Evolutionary conservation across 2,113 vertebrate species (phyloP), one percentile per base, ranked within the genome.

Genomic region (Rhegmatorhina hoffmannsi): DNA sequence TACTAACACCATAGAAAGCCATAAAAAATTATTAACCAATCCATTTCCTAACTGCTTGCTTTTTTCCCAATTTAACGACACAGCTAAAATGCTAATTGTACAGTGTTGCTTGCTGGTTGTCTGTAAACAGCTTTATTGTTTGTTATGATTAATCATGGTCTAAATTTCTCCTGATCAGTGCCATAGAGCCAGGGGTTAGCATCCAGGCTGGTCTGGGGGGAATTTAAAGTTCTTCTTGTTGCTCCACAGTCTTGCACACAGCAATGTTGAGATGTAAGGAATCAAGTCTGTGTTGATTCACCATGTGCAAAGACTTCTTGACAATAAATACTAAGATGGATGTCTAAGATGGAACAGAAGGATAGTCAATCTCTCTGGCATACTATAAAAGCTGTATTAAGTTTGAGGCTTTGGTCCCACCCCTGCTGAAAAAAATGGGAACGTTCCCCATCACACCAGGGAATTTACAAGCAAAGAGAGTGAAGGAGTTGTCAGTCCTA

Each of bases 1-100:
- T 96, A 94, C 94, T 97, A 96, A 97, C 88, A 94, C 50, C 58
- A 91, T 44, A 90, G 74, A 28, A 90, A 92, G 87, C 62, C 83
- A 90, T 75, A 86, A 68, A 72, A 92, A 94, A 92, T 70, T 2
- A 90, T 95, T 96, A 94, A 96, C 90, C 55, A 77, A 52, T 68
- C 72, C 83, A 90, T 88, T 90, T 78, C 68, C 66, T 86, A 84
- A 64, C 67, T 81, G 93, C 90, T 93, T 94, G 92, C 85, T 75
- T 90, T 89, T 85, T 69, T 11, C 38, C 46, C 19, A 25, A 4
- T 90, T 77, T 81, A 95, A 90, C 67, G 84, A 40, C 36, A 83
- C 26, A 78, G 33, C 72, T 86, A 90, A 94, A 83, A 75, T 78
- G 62, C 60, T 67, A 70, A 88, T 43, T 6, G 5, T 95, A 77